Evolutionary conservation across 2,797 vertebrate species (phyloP).

Genomic region (Simalia tracyae): DNA sequence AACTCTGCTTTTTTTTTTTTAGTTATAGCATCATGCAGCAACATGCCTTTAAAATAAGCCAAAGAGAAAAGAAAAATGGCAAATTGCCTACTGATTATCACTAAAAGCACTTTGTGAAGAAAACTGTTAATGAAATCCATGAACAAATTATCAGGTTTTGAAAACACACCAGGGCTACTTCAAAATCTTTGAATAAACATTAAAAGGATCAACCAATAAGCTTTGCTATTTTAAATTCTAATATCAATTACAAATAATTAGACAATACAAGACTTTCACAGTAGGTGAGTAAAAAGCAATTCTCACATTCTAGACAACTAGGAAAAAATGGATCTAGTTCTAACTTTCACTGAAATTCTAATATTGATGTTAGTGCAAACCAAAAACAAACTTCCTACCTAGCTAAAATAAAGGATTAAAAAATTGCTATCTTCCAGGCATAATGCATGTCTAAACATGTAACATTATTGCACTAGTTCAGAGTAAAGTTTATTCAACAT

Average conservation of each 20-base stretch:
- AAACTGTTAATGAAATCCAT: neutral
- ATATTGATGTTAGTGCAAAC: neutral
- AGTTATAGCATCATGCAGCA: neutral
- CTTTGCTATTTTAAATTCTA: neutral
- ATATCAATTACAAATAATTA: neutral
- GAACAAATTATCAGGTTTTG: neutral
- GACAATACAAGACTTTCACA: neutral
- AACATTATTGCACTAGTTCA: neutral
- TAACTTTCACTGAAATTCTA: neutral
- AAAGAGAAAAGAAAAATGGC: constrained; percentile 8
- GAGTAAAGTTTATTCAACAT: neutral
- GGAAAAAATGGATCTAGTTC: neutral
- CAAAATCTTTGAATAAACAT: neutral
- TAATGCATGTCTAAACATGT: neutral
- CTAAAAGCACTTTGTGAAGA: neutral
- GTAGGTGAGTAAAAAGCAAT: neutral
- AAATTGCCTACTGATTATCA: neutral
- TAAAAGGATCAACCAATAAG: neutral
- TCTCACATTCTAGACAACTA: neutral
- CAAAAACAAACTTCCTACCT: neutral
- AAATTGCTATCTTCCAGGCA: neutral
- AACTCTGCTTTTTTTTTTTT: neutral
- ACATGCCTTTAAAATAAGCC: constrained; percentile 1
- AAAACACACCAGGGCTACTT: neutral
- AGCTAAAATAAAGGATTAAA: neutral